Evolutionary conservation across 2,888 invertebrate species (phyloP).

Genomic region (Mactromeris polynyma): DNA sequence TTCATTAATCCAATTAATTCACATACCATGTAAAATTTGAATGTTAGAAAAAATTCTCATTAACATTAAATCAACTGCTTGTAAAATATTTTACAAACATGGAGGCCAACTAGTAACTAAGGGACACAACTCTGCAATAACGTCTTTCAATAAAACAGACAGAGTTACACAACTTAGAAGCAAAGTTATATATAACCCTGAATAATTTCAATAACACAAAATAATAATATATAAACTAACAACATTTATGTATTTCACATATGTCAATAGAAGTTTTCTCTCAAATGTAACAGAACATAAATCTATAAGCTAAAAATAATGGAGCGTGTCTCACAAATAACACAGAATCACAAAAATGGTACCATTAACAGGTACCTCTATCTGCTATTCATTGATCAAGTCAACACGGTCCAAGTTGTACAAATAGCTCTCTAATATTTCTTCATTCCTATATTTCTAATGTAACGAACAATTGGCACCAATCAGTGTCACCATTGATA

Average conservation of each 20-base stretch:
- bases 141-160: not conserved
- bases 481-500: no score
- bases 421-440: no score
- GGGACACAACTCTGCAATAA: not conserved
- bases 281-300: slow-evolving; percentile 3
- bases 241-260: not conserved
- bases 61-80: not conserved
- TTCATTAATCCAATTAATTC: no score
- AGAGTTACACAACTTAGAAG: not conserved
- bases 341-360: no score
- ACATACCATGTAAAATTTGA: no score
- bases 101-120: not conserved
- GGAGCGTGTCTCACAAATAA: not conserved
- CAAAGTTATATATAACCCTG: not conserved
- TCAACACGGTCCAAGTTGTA: no score
- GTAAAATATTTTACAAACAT: not conserved
- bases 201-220: not conserved
- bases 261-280: not conserved
- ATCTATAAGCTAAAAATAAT: not conserved
- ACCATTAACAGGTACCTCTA: no score
- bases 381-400: no score
- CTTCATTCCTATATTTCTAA: no score
- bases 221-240: not conserved
- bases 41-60: no score
- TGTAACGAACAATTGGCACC: no score